phyloP scores from a whole-genome alignment of 2,888 invertebrate species.

The Leptinotarsa juncta region DNA sequence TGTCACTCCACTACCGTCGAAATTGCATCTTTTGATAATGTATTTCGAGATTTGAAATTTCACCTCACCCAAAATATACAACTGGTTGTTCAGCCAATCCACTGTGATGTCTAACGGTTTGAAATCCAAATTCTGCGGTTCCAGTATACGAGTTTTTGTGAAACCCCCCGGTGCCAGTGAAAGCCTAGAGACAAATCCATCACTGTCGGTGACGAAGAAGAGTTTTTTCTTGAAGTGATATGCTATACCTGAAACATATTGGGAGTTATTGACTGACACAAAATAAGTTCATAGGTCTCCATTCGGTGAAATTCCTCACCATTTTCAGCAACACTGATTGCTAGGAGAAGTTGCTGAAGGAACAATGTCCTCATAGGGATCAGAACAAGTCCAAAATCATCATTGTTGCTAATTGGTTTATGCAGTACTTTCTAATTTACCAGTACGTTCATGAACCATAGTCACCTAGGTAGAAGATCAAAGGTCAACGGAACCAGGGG shows the following conservation, averaged over 20 bases:
- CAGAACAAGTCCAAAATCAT: too few species aligned
- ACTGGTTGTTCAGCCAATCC: constrained; percentile 89
- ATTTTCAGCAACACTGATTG: too few species aligned
- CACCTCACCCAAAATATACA: constrained; percentile 85
- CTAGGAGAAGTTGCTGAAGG: too few species aligned
- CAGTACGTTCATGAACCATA: too few species aligned
- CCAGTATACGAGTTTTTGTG: constrained; percentile 68
- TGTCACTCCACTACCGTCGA: constrained; percentile 78
- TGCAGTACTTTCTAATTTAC: too few species aligned
- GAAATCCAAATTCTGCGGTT: constrained; percentile 72
- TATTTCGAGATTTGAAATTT: constrained; percentile 68
- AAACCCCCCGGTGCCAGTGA: constrained; percentile 62
- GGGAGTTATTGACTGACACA: too few species aligned
- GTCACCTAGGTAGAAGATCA: too few species aligned
- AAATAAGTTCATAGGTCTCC: too few species aligned
- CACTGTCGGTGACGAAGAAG: constrained; percentile 82
- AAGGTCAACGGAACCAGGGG: too few species aligned
- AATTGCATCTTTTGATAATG: constrained; percentile 81
- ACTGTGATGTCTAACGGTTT: constrained; percentile 80
- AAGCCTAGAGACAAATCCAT: constrained; percentile 68
- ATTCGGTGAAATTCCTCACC: too few species aligned
- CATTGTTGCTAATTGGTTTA: too few species aligned
- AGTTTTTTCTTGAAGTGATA: constrained; percentile 80
- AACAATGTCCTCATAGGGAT: too few species aligned
- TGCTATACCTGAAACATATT: constrained; percentile 73